Base-by-base conservation (phyloP, 1,140 invertebrate genomes). In the Eurosta solidaginis region DNA sequence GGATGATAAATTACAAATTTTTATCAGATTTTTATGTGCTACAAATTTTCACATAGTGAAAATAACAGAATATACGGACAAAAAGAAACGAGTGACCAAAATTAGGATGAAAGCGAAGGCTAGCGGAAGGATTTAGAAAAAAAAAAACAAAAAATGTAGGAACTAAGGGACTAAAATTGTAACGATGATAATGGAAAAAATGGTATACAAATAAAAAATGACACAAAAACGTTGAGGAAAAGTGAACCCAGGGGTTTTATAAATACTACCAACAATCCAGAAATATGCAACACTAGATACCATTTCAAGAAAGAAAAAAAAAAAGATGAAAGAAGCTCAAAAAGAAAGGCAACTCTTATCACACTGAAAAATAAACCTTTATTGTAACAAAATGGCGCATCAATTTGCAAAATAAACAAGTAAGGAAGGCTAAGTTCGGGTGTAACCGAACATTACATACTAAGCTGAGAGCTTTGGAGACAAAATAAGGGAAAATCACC, bases 1-100 rank as follows among this genome's bases (percentile, higher is more conserved):
- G 80, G 80, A 81, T 83, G 83, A 83, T 81, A 79, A 82, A 81
- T 85, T 82, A 82, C 81, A 82, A n/a, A 85, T 83, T 83, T 85
- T 83, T 81, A 82, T 77, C 73, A 80, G 81, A 84, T 81, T 83
- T 82, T 59, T 49, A 42, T 74, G 73, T 29, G 73, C 73, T 47
- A 29, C 44, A 74, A 74, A 74, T 44, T n/a, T 42, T 25, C 44
- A 47, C 40, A 25, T 40, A 47, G 40, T 47, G 17, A 74, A 74
- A 74, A 74, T 74, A 47, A n/a, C n/a, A n/a, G n/a, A n/a, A n/a
- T n/a, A n/a, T n/a, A n/a, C n/a, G n/a, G n/a, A n/a, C n/a, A n/a
- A n/a, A n/a, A n/a, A n/a, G n/a, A n/a, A n/a, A n/a, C n/a, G n/a
- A n/a, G n/a, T n/a, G n/a, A n/a, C n/a, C n/a, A n/a, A n/a, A n/a